Evolutionary conservation across 2,888 invertebrate genomes (phyloP).

Genomic region (Steromphala cineraria): DNA sequence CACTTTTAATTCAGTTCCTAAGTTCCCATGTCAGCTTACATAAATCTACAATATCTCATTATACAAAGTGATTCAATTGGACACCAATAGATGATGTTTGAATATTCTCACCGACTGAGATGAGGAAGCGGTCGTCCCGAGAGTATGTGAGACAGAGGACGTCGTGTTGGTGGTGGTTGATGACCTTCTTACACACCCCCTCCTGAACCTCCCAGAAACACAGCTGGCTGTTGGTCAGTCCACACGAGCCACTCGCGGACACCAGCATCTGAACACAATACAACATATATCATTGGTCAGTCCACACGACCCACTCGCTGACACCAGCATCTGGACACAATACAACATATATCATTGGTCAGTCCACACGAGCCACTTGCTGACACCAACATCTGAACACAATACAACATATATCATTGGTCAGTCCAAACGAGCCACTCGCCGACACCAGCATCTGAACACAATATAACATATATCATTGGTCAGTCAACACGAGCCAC

Average conservation of each 20-base stretch:
- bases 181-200: constrained; percentile 60
- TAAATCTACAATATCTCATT: no score
- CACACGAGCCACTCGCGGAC: constrained; percentile 70
- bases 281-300: background rate
- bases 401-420: constrained; percentile 24
- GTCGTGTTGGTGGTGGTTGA: constrained; percentile 67
- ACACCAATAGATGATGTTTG: no score
- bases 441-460: constrained; percentile 70
- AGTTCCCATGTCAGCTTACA: no score
- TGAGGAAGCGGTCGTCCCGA: constrained; percentile 71
- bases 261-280: constrained; percentile 63
- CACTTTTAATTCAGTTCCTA: no score
- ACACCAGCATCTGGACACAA: no score
- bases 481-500: no score
- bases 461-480: background rate
- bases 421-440: constrained; percentile 65
- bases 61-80: no score
- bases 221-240: constrained; percentile 66
- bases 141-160: constrained; percentile 70
- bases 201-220: constrained; percentile 71
- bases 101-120: constrained; percentile 67
- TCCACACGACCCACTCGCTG: background rate
- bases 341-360: no score
- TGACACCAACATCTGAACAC: no score
- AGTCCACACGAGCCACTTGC: background rate